Evolutionary conservation across 2,888 invertebrate species (phyloP).

Genomic region (Dicycla oo): DNA sequence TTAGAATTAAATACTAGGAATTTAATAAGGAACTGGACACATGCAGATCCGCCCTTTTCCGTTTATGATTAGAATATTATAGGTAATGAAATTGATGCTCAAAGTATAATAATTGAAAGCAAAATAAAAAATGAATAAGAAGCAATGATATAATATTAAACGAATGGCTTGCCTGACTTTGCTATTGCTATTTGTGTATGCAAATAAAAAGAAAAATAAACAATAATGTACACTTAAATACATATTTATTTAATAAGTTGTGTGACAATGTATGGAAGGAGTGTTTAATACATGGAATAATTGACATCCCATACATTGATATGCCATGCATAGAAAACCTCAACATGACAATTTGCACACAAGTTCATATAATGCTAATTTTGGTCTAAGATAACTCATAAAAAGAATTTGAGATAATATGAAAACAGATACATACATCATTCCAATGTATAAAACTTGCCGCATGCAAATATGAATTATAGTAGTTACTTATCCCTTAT

Average conservation of each 20-base stretch:
- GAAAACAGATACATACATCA: constrained; percentile 43
- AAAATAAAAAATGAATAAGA: constrained; percentile 23
- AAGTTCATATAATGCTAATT: constrained; percentile 72
- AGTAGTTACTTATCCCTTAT: constrained; percentile 58
- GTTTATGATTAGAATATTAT: constrained; percentile 5
- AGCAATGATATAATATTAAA: constrained; percentile 27
- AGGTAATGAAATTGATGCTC: constrained; percentile 2
- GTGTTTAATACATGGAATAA: constrained; percentile 63
- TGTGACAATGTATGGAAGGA: constrained; percentile 80
- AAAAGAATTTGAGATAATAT: constrained; percentile 48
- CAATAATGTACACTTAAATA: constrained; percentile 63
- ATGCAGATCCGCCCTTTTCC: constrained; percentile 18
- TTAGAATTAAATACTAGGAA: constrained; percentile 41
- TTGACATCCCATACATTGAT: constrained; percentile 78
- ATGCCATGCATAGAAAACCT: constrained; percentile 60
- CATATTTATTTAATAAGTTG: constrained; percentile 66
- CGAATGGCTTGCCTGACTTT: constrained; percentile 22
- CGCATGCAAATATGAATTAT: constrained; percentile 39
- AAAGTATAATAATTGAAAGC: constrained; percentile 18
- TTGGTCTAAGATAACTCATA: constrained; percentile 69
- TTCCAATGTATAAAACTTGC: constrained; percentile 39
- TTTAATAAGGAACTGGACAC: constrained; percentile 32
- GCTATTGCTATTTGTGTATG: constrained; percentile 32
- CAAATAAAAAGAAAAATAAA: constrained; percentile 52
- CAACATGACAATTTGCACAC: constrained; percentile 57